Base-by-base conservation (phyloP, 2,797 vertebrate genomes). In the Pelodytes ibericus region DNA sequence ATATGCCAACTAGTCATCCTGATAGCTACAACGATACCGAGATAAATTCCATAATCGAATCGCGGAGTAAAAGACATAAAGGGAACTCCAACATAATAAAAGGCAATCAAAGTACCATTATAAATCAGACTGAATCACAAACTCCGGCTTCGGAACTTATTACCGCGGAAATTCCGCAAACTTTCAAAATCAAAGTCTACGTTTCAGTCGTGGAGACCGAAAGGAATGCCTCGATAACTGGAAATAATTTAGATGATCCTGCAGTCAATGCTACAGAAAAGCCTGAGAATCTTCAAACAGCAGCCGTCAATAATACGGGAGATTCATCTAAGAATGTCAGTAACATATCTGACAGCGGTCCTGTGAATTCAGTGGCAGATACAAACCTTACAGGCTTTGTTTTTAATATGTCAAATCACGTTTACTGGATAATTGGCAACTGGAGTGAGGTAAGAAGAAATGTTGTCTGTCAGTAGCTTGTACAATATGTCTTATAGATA, bases 401-500 rank as follows among this genome's bases (percentile, higher is more conserved):
- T 72, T 81, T 63, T 3, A 81, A 71, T 0, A 71, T 84, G 58
- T 86, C 44, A 15, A 74, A 61, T 78, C 86, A 86, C 11, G 75
- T 86, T 0, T 88, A 86, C 83, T 99, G 97, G 97, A 81, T 93
- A 79, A 90, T 93, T 60, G 96, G 95, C 18, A 96, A 96, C 86
- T 98, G 96, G 96, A 96, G 94, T 71, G 92, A 95, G 89, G 96
- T 96, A 84, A 79, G 90, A 75, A 61, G 2, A 16, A 9, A 22
- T 53, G 16, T 7, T 22, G 16, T 8, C 6, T 53, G 49, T 49
- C 15, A 8, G 15, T 39, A 39, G 15, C 1, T 39, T 39, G n/a
- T n/a, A n/a, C n/a, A n/a, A n/a, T n/a, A n/a, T n/a, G n/a, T n/a
- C n/a, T n/a, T n/a, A n/a, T n/a, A n/a, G n/a, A n/a, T n/a, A n/a